These are phyloP conservation scores for Xanthorhoe spadicearia DNA, from an alignment of 2,888 invertebrate species.

Conservation along the genomic window DNA sequence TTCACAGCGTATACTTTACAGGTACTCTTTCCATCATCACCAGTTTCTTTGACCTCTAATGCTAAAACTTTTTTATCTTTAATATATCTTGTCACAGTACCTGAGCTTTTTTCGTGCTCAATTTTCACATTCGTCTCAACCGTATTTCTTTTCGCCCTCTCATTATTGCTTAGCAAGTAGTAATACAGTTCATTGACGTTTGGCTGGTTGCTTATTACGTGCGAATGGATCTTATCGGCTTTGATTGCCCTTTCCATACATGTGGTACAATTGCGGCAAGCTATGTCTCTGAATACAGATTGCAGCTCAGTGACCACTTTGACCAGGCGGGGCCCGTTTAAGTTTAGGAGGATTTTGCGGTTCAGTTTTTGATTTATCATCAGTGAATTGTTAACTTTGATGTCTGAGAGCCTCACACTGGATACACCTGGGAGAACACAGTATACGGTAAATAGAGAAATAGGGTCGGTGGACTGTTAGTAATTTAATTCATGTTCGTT, in stretches of 20 bases:
- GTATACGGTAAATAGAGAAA: background rate
- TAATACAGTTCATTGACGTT: conserved; percentile 48
- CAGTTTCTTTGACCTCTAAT: conserved; percentile 64
- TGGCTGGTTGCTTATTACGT: conserved; percentile 36
- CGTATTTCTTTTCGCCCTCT: conserved; percentile 27
- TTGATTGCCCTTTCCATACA: conserved; percentile 66
- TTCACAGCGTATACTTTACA: conserved; percentile 68
- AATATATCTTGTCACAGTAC: conserved; percentile 63
- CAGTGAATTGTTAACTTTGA: conserved; percentile 26
- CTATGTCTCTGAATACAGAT: conserved; percentile 51
- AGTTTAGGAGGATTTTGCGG: conserved; percentile 49
- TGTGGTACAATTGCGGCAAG: conserved; percentile 56
- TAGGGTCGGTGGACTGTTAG: conserved; percentile 2
- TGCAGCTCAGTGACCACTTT: conserved; percentile 50
- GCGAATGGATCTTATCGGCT: conserved; percentile 47
- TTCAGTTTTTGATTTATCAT: conserved; percentile 39
- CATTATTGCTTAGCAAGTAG: conserved; percentile 41
- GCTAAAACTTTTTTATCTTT: conserved; percentile 62
- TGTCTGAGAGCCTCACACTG: conserved; percentile 6
- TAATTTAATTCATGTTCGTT: conserved; percentile 8
- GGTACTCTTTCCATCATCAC: background rate
- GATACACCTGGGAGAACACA: conserved; percentile 26
- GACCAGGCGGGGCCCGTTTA: conserved; percentile 46
- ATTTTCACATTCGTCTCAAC: conserved; percentile 29
- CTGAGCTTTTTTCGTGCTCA: conserved; percentile 43